Conservation (phyloP, 2,113 vertebrate species). For the Pangasianodon hypophthalmus region DNA sequence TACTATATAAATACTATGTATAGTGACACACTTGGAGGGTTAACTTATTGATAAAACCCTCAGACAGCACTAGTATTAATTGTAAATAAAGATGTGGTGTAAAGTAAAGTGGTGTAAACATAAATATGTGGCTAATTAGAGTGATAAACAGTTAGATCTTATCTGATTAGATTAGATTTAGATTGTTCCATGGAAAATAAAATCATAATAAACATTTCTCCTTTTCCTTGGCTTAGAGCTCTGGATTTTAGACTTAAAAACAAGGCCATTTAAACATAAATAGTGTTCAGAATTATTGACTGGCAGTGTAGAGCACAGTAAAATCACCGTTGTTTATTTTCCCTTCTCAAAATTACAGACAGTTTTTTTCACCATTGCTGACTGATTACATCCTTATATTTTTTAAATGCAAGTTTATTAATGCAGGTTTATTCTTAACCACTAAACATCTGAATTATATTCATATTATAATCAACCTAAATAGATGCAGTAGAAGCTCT, state of each 20-base stretch:
- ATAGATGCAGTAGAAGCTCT: not conserved
- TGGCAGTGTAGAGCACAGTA: no score
- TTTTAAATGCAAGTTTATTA: not conserved
- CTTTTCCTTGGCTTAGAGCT: no score
- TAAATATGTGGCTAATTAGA: not conserved
- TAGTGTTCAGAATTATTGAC: no score
- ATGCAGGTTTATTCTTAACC: not conserved
- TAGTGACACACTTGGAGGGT: not conserved
- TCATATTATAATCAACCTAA: not conserved
- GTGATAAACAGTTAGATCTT: not conserved
- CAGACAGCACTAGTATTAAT: not conserved
- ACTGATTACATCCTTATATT: not conserved
- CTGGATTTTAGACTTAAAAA: no score
- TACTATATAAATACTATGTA: not conserved
- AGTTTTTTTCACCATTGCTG: not conserved
- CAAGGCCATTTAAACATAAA: no score
- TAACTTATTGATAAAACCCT: not conserved
- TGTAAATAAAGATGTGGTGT: not conserved
- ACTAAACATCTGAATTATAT: not conserved
- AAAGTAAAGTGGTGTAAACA: not conserved
- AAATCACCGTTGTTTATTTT: no score
- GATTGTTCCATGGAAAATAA: not conserved
- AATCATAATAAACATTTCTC: no score
- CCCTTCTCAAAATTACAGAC: no score
- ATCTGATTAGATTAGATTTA: not conserved